A percentile compares a stretch with the other conserved stretches of the same genome.
Evolutionary conservation across 2,113 vertebrate genomes (phyloP).

Genomic region (Benthochromis sp.): DNA sequence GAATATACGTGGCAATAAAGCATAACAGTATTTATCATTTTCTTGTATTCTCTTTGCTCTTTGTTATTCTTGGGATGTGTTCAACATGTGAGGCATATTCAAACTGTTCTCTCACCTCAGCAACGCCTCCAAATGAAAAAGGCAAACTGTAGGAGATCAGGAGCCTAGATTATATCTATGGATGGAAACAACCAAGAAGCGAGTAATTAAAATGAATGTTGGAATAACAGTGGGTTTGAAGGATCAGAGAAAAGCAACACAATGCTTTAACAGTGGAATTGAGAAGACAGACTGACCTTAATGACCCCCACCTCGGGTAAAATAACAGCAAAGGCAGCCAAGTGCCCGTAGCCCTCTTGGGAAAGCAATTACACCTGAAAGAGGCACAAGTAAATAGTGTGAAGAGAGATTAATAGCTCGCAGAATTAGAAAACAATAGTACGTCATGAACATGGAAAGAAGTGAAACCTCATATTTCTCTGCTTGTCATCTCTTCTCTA

Average conservation of each 20-base stretch:
- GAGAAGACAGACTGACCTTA: not conserved
- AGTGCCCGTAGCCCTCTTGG: conserved; percentile 3
- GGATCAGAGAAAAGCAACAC: not conserved
- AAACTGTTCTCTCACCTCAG: conserved; percentile 10
- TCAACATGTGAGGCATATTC: not conserved
- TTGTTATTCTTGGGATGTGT: not conserved
- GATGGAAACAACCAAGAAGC: not conserved
- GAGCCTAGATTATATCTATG: not conserved
- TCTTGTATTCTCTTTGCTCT: not conserved
- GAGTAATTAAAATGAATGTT: not conserved
- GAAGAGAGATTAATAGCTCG: not conserved
- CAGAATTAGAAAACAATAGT: not conserved
- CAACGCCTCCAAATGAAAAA: not conserved
- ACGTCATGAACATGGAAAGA: not conserved
- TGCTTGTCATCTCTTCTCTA: not conserved
- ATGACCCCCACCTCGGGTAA: not conserved
- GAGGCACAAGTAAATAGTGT: not conserved
- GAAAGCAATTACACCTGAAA: not conserved
- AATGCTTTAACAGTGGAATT: not conserved
- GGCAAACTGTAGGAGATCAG: not conserved
- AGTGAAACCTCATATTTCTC: not conserved
- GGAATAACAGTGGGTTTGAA: not conserved
- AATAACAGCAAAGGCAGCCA: conserved; percentile 14
- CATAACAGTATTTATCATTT: not conserved
- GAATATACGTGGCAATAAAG: not conserved